phyloP scores from a whole-genome alignment of 1,140 invertebrate species.

The Periplaneta americana region DNA sequence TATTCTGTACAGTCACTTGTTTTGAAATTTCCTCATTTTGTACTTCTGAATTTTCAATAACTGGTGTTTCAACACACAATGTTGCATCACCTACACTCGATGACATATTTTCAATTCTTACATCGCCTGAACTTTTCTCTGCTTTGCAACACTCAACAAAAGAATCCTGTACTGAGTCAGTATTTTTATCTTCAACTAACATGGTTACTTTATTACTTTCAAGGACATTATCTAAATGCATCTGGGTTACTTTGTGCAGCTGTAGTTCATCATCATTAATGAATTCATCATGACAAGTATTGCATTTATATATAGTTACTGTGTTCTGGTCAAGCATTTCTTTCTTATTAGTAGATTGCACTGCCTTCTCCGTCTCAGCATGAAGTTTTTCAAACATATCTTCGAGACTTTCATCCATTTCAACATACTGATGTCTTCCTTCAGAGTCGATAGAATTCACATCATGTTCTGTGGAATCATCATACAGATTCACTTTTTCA shows the following conservation, averaged over 20 bases:
- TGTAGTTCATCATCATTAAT: neutral
- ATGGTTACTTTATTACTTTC: neutral
- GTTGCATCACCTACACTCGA: too few species aligned
- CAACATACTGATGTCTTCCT: neutral
- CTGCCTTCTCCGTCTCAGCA: neutral
- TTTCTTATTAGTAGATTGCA: neutral
- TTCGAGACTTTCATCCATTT: conserved; percentile 6
- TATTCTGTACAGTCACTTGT: neutral
- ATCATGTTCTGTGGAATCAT: neutral
- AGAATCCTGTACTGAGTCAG: neutral
- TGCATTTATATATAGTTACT: neutral
- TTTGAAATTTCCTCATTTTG: too few species aligned
- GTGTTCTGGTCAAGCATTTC: neutral
- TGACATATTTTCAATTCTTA: neutral
- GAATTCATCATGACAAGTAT: neutral
- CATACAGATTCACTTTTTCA: neutral
- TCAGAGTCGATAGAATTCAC: neutral
- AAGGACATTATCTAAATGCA: neutral
- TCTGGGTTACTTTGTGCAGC: neutral
- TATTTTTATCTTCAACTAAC: neutral
- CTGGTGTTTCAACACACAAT: neutral
- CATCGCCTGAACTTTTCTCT: neutral
- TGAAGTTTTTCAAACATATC: conserved; percentile 15
- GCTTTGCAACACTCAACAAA: neutral
- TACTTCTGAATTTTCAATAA: neutral